Base-by-base conservation (phyloP, 2,113 vertebrate species). In the Sporophila hypoxantha region DNA sequence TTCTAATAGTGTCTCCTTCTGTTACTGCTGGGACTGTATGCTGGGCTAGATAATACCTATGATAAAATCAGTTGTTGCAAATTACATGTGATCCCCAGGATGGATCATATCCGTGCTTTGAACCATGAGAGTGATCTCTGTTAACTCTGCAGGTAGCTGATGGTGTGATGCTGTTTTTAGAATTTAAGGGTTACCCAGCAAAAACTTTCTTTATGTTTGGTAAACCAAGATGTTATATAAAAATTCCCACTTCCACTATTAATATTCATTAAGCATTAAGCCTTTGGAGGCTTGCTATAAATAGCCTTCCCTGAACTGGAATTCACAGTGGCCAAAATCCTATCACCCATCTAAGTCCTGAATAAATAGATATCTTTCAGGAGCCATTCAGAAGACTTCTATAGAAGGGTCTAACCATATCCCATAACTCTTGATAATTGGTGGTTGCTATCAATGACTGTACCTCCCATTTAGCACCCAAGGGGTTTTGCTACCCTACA, bases 191-290 rank as follows among this genome's bases (percentile, higher is more conserved):
- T 89, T 90, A 56, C 22, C 27, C 27, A 73, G 39, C 17, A 73
- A 81, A 84, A 93, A 34, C 15, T 27, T 36, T 60, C 66, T 85
- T 92, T 85, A 57, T 1, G 0, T 93, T 73, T 87, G 37, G 57
- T 62, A 85, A 80, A 81, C 27, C 9, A 65, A 52, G 42, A 59
- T 75, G 29, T 91, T 90, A 67, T 29, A 76, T 87, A 77, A 94
- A 89, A 83, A 60, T 66, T 90, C 73, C 42, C 23, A 36, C 55
- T 83, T 91, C 90, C 42, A 49, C 60, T 87, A 73, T 91, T 83
- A 85, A 57, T 94, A 78, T 85, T 92, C 64, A 89, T 85, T 85
- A 76, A 74, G 57, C 41, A 61, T 87, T 41, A 62, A 76, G 44
- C 32, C 42, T 87, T 85, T 57, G 19, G 61, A 91, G 50, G 29